Evolutionary conservation across 2,113 vertebrate genomes (phyloP), one percentile per base, ranked within the genome.

Genomic region (Himantopus leucocephalus): DNA sequence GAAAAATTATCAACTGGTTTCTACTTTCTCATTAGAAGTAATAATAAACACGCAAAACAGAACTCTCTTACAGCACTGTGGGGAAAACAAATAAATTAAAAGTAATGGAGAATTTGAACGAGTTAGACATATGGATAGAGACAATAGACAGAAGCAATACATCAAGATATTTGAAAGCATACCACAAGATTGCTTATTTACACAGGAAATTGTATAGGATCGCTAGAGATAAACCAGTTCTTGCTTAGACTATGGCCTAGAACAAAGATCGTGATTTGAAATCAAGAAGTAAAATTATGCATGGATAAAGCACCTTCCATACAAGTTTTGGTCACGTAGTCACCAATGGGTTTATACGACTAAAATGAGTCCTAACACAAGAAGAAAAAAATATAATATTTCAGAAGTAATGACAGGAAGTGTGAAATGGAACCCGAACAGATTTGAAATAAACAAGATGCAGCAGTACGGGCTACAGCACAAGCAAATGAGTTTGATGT

Each of bases 1-100:
- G 75, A 80, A 91, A 92, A 63, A 30, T 81, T 93, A 92, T 84
- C 55, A 94, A 43, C n/a, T 50, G n/a, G 10, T 71, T 90, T 92
- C 79, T 88, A 34, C 79, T 90, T 67, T 92, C 63, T 88, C 37
- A 84, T 92, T 96, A 92, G 30, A 91, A 72, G 39, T 12, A 84
- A 77, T 77, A 94, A 86, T 47, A 92, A 93, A 85, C 83, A 86
- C 21, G 41, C 32, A 93, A 94, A 95, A 14, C 56, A 94, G 29
- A 75, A 52, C 17, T 10, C 21, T 86, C 37, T 74, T 39, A 93
- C 32, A 91, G 34, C 30, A 58, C 79, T 20, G 18, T 55, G 30
- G 47, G 64, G 67, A 90, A 92, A 95, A 88, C 66, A 85, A 86
- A 88, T 47, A 94, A 94, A 94, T 41, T 79, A 93, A 83, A 85